Percentiles rank a stretch among this genome's conserved stretches.
phyloP scores from a whole-genome alignment of 2,888 invertebrate genomes.

The Adela reaumurella region DNA sequence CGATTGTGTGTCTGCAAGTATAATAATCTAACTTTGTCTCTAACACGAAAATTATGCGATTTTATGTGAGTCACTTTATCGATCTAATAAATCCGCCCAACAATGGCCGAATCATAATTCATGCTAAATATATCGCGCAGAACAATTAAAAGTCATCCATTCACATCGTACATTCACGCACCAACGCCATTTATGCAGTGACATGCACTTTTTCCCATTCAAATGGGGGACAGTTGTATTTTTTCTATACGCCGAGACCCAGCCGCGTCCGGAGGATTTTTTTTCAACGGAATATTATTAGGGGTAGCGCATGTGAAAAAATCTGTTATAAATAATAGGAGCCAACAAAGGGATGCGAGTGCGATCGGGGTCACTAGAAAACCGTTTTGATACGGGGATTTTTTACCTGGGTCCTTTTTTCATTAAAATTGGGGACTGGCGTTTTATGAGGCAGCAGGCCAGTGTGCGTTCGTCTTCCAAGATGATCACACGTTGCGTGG shows the following conservation, averaged over 20 bases:
- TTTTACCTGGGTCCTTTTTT: constrained; percentile 49
- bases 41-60: no score
- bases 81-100: neutral
- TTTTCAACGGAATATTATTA: constrained; percentile 36
- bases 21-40: no score
- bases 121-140: constrained; percentile 46
- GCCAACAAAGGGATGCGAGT: constrained; percentile 51
- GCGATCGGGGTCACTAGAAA: constrained; percentile 57
- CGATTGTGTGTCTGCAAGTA: no score
- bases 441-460: constrained; percentile 45
- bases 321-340: constrained; percentile 54
- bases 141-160: constrained; percentile 55
- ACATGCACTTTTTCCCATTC: constrained; percentile 56
- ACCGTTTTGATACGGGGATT: constrained; percentile 54
- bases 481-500: constrained; percentile 52
- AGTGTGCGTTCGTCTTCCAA: constrained; percentile 55
- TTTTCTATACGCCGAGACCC: constrained; percentile 32
- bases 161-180: constrained; percentile 49
- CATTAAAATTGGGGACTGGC: constrained; percentile 33
- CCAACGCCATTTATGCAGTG: constrained; percentile 51
- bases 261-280: constrained; percentile 24
- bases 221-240: constrained; percentile 49
- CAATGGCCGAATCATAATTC: constrained; percentile 29
- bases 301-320: constrained; percentile 53
- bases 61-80: neutral